Evolutionary conservation across 2,888 invertebrate genomes (phyloP), one percentile per base, ranked within the genome.

Genomic region (Dynastes hyllus): DNA sequence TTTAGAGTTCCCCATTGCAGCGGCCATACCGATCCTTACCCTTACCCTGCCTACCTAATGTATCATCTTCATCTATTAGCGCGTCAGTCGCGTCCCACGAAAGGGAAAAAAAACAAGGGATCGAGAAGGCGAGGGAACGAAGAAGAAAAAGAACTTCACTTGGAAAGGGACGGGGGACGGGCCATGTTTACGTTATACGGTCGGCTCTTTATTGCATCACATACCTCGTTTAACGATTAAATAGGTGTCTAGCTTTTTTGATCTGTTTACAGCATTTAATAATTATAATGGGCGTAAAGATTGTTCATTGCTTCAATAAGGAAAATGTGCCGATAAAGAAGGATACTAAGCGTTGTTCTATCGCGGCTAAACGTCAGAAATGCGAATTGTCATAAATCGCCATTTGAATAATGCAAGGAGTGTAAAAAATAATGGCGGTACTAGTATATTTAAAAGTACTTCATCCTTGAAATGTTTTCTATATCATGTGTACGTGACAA

Each of bases 201-300:
- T 61, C 76, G 67, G 37, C 69, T 66, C 69, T 79, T 79, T 79
- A 79, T 79, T 79, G 51, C 79, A 79, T 79, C 67, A 76, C 79
- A 79, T 79, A 76, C 76, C 76, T 76, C 79, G 76, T 79, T 79
- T 79, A 79, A 79, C 70, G 79, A 76, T 79, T 76, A 76, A 79
- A 79, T 79, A 79, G 79, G 79, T 79, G 76, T 79, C 79, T 79
- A 76, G 79, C 69, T 67, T 73, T 22, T 73, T 69, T 76, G 76
- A 61, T 69, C 61, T 76, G 79, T 79, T 79, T 79, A 79, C 61
- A 67, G 61, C 37, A 73, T 79, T 76, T 76, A 79, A 76, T 76
- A 76, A 79, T 76, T 66, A 79, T 69, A 69, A 79, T 73, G 37
- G 9, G 63, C 45, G 63, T 71, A 32, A 73, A 78, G 66, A 53